Evolutionary conservation across 1,140 invertebrate species (phyloP), one percentile per base, ranked within the genome.

Genomic region (Trinorchestia longiramus): DNA sequence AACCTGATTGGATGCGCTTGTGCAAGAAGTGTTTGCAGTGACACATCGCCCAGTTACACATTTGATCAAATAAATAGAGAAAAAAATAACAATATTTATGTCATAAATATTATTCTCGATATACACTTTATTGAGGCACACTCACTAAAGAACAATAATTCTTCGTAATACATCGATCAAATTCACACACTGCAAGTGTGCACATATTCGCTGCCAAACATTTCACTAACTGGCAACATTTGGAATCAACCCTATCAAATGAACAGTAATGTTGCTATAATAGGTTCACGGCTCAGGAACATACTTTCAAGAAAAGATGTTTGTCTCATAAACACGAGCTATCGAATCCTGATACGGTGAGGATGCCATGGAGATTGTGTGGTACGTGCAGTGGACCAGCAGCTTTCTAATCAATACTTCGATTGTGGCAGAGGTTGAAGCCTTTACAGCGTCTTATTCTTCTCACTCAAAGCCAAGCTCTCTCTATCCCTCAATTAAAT

Each of bases 321-420:
- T 77, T 36, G 1, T 36, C 62, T 36, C 1, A 11, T 3, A 11
- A 11, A 77, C 11, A 23, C 11, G 15, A 3, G 62, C 1, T 3
- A 3, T 77, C 62, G 62, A 19, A 6, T 19, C 28, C 8, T 23
- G 36, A 23, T 28, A 77, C 28, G 11, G 36, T 3, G 15, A 36
- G 62, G 62, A 19, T 53, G 47, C 47, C 6, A 6, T 6, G 62
- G 62, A 77, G 62, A 77, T 77, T 3, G 1, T 77, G 62, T 77
- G 62, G 62, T 95, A 95, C 41, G 95, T 17, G 42, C n/a, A 44
- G 92, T 88, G 62, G 19, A 77, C 53, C 57, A 43, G 45, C 45
- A 23, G 95, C 88, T 91, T 91, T 91, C 88, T 91, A 91, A 91
- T 91, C 88, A 91, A 91, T 91, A 91, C 88, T 11, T 91, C 88